phyloP scores from a whole-genome alignment of 2,797 vertebrate genomes.

The Chromobotia macracanthus region DNA sequence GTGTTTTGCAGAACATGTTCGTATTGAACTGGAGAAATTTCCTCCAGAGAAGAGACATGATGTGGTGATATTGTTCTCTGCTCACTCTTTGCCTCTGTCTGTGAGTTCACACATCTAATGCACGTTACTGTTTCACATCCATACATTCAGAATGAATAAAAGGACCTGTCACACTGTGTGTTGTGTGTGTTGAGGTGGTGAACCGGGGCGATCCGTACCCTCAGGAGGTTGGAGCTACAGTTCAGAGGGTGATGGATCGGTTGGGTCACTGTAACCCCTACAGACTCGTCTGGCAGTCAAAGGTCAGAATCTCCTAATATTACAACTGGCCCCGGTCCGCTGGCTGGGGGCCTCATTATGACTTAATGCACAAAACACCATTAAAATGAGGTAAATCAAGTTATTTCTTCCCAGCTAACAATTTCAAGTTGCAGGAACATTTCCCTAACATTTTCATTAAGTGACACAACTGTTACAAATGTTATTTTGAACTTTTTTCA shows the following conservation, averaged over 20 bases:
- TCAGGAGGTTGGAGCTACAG: conserved; percentile 95
- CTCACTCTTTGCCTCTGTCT: conserved; percentile 93
- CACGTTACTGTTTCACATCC: too few species aligned
- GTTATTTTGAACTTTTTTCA: too few species aligned
- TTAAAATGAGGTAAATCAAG: too few species aligned
- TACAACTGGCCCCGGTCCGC: background rate
- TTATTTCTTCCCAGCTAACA: too few species aligned
- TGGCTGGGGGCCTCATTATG: too few species aligned
- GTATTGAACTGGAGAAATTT: conserved; percentile 88
- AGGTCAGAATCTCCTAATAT: conserved; percentile 70
- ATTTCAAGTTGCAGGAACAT: too few species aligned
- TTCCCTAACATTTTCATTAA: too few species aligned
- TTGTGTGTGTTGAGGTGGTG: conserved; percentile 89
- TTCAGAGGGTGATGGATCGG: conserved; percentile 94
- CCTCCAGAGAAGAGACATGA: conserved; percentile 87
- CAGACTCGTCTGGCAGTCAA: conserved; percentile 96
- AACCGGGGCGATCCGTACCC: conserved; percentile 96
- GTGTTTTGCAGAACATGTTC: conserved; percentile 93
- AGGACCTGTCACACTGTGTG: background rate
- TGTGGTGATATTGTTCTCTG: conserved; percentile 94
- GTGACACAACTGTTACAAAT: too few species aligned
- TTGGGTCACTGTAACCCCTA: conserved; percentile 91
- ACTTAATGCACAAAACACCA: too few species aligned
- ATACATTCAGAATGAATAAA: background rate
- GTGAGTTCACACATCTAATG: conserved; percentile 79